These are phyloP conservation scores for Deroptyus accipitrinus DNA, from an alignment of 2,113 vertebrate species.

Conservation along the genomic window DNA sequence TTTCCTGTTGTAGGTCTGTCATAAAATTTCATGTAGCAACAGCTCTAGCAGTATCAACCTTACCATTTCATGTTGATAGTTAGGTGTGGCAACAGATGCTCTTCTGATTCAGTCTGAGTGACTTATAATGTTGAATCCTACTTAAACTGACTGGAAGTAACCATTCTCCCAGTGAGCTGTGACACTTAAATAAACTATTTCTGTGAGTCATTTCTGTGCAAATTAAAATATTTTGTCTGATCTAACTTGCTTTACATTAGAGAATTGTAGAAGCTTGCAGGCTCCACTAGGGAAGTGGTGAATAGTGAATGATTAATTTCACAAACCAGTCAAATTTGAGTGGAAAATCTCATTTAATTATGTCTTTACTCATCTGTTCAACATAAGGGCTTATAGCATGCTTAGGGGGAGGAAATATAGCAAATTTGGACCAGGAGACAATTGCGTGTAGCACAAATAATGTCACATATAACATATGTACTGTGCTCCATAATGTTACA, in stretches of 20 bases:
- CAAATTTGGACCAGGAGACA: neutral
- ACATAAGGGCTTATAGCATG: neutral
- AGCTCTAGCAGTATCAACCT: neutral
- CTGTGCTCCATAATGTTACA: neutral
- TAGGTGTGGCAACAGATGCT: neutral
- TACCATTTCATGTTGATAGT: neutral
- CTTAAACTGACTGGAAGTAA: neutral
- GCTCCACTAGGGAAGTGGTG: neutral
- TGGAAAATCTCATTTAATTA: neutral
- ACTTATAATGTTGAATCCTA: neutral
- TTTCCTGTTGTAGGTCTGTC: neutral
- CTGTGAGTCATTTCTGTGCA: neutral
- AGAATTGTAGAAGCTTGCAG: neutral
- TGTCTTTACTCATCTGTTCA: neutral
- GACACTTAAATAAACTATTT: neutral
- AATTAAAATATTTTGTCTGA: neutral
- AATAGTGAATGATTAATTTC: neutral
- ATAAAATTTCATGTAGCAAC: neutral
- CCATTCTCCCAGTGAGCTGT: neutral
- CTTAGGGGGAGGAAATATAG: neutral
- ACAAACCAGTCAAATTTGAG: neutral
- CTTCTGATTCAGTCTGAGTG: neutral
- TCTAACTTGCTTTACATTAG: neutral
- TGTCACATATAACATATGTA: neutral
- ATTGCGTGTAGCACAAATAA: neutral